Conservation (phyloP, 1,140 invertebrate species). For the Caligus rogercresseyi region DNA sequence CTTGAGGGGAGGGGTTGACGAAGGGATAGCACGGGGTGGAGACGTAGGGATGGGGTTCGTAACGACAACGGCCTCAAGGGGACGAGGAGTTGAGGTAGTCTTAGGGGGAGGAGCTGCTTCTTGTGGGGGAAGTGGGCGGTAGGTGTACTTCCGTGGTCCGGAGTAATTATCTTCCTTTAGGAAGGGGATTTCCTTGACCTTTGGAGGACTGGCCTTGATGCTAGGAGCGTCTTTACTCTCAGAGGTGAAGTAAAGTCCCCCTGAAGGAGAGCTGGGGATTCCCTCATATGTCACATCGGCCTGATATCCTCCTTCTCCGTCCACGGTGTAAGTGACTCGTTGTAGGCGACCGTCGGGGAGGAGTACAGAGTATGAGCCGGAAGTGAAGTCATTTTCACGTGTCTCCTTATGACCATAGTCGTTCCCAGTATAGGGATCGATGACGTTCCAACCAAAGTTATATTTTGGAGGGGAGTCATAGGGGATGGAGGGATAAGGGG, state of each 20-base stretch:
- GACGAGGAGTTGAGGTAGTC: background rate
- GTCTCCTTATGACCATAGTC: slow-evolving; percentile 62
- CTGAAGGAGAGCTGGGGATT: background rate
- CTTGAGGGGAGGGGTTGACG: background rate
- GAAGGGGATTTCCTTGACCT: background rate
- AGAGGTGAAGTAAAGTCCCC: background rate
- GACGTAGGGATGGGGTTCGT: background rate
- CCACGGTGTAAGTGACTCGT: slow-evolving; percentile 23
- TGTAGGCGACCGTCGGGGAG: slow-evolving; percentile 23
- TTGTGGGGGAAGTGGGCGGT: background rate
- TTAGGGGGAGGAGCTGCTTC: too few species aligned
- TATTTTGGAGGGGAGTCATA: slow-evolving; percentile 44
- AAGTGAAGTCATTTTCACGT: slow-evolving; percentile 53
- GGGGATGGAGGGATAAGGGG: background rate
- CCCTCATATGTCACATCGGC: slow-evolving; percentile 24
- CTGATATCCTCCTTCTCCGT: slow-evolving; percentile 24
- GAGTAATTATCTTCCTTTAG: too few species aligned
- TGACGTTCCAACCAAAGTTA: slow-evolving; percentile 64
- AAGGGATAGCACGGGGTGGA: background rate
- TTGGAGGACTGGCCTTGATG: too few species aligned
- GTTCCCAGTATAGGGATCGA: slow-evolving; percentile 43
- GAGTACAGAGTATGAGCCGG: slow-evolving; percentile 31
- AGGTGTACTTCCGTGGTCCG: background rate
- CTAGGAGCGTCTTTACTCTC: too few species aligned
- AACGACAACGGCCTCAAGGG: background rate